phyloP scores from a whole-genome alignment of 2,113 vertebrate genomes.

The Neotragus pygmaeus region DNA sequence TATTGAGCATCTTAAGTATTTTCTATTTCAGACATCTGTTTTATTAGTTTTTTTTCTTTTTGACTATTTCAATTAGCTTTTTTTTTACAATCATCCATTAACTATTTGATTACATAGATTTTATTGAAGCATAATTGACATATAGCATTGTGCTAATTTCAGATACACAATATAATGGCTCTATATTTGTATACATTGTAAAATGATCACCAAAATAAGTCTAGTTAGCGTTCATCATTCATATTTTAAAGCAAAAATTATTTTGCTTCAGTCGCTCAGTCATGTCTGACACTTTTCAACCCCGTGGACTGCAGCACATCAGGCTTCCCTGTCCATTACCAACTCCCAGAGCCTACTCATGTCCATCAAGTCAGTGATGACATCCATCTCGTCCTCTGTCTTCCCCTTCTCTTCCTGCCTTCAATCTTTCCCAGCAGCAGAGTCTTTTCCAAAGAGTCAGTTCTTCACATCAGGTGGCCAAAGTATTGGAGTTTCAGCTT shows the following conservation, averaged over 20 bases:
- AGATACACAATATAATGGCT: background rate
- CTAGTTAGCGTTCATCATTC: background rate
- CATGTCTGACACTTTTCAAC: background rate
- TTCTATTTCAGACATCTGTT: background rate
- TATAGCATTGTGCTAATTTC: background rate
- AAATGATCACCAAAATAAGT: background rate
- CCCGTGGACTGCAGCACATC: fast-evolving
- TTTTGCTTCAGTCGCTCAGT: background rate
- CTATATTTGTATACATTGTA: background rate
- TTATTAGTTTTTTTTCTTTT: background rate
- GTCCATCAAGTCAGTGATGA: background rate
- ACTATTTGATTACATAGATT: background rate
- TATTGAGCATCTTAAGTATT: background rate
- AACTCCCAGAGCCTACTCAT: background rate
- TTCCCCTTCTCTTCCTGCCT: fast-evolving
- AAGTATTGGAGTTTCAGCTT: background rate
- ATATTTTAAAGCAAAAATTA: background rate
- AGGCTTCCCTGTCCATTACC: background rate
- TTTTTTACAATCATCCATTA: background rate
- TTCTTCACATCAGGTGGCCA: background rate
- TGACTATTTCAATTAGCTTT: background rate
- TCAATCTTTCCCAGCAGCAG: background rate
- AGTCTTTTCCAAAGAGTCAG: background rate
- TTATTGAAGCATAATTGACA: background rate
- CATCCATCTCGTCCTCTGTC: background rate